These are phyloP conservation scores for Microcebus tavaratra DNA, from an alignment of 2,113 vertebrate species.

Conservation along the genomic window DNA sequence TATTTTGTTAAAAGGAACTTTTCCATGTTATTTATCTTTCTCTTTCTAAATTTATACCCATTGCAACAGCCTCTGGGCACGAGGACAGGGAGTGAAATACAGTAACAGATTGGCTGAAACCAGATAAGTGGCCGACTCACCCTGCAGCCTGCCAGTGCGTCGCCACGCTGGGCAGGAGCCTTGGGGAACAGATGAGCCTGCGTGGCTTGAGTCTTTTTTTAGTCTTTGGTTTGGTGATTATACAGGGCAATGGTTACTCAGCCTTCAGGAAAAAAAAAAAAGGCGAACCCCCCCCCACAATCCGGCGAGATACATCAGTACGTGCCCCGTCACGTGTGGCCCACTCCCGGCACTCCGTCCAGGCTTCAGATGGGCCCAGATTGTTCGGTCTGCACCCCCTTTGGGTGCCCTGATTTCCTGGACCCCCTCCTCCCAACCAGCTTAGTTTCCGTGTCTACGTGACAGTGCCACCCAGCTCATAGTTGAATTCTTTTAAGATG, in stretches of 20 bases:
- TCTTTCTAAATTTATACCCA: slow-evolving; percentile 61
- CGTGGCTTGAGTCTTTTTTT: slow-evolving; percentile 35
- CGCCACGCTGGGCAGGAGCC: background rate
- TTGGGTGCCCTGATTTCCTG: background rate
- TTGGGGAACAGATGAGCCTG: slow-evolving; percentile 30
- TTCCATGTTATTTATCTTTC: slow-evolving; percentile 60
- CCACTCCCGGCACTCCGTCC: background rate
- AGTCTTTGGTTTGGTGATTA: slow-evolving; percentile 58
- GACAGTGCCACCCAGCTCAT: background rate
- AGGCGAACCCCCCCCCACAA: background rate
- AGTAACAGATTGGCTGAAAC: slow-evolving; percentile 69
- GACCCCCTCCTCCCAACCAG: background rate
- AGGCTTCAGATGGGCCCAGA: background rate
- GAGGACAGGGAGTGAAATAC: slow-evolving; percentile 57
- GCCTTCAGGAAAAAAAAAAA: slow-evolving; percentile 19
- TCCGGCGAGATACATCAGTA: background rate
- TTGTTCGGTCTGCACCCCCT: background rate
- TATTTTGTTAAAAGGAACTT: slow-evolving; percentile 49
- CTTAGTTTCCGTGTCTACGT: background rate
- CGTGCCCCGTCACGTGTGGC: background rate
- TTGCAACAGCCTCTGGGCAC: slow-evolving; percentile 56
- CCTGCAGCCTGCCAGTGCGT: background rate
- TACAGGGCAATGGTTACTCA: slow-evolving; percentile 33
- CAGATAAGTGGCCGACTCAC: slow-evolving; percentile 43
- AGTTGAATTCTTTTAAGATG: background rate